Conservation (phyloP, 2,113 vertebrate species). For the Rhabdomys dilectus region DNA sequence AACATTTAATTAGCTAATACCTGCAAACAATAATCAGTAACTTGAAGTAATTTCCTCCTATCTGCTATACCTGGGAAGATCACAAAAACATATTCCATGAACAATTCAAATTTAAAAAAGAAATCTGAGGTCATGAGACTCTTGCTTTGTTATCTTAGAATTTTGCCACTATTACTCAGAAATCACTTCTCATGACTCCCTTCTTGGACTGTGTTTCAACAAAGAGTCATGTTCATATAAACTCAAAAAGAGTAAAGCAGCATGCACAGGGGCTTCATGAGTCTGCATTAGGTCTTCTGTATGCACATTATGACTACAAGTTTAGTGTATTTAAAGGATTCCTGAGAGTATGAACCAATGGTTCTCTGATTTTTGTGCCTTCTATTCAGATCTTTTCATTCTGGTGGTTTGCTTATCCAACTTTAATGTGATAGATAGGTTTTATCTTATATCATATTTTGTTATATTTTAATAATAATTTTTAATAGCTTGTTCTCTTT, state of each 20-base stretch:
- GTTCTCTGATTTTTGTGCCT: not conserved
- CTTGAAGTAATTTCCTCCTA: not conserved
- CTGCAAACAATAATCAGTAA: not conserved
- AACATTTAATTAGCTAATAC: not conserved
- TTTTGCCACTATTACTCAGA: not conserved
- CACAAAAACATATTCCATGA: not conserved
- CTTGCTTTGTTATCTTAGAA: not conserved
- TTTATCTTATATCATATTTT: not conserved
- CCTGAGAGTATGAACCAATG: not conserved
- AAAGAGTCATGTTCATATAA: not conserved
- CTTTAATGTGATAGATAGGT: not conserved
- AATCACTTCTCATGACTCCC: not conserved
- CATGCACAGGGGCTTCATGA: not conserved
- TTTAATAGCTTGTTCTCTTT: not conserved
- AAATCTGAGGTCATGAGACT: not conserved
- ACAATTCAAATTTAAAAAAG: not conserved
- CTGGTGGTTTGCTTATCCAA: not conserved
- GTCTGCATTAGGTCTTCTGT: not conserved
- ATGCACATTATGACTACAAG: not conserved
- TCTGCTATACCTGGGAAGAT: not conserved
- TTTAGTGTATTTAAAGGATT: not conserved
- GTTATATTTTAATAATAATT: not conserved
- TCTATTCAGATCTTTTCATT: not conserved
- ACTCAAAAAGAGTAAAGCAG: not conserved
- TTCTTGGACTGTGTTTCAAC: not conserved